Conservation (phyloP, 2,888 invertebrate species). For the Hymenopus coronatus region DNA sequence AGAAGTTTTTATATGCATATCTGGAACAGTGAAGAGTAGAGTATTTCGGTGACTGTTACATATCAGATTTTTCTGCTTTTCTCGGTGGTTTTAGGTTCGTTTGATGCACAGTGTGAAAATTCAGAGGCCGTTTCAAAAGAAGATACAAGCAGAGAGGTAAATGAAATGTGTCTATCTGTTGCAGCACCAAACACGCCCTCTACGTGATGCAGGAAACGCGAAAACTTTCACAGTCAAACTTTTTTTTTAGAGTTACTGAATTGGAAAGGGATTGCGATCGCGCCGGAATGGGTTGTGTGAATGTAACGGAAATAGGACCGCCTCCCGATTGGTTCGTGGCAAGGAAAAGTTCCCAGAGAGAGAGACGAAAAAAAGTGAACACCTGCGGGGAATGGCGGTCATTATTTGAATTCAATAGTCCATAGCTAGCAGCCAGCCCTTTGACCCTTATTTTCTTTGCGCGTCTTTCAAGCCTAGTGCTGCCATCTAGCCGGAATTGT, state of each 20-base stretch:
- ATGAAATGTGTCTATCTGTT: not conserved
- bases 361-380: not conserved
- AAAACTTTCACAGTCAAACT: not conserved
- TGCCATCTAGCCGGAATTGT: not conserved
- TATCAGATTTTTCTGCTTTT: no score
- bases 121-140: not conserved
- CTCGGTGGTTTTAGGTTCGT: no score
- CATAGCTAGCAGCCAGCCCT: not conserved
- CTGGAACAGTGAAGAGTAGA: no score
- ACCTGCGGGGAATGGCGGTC: not conserved
- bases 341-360: not conserved
- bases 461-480: not conserved
- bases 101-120: no score
- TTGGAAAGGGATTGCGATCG: not conserved
- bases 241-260: not conserved
- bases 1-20: no score
- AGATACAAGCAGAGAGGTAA: not conserved
- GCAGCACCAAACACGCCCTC: no score
- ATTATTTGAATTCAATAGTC: not conserved
- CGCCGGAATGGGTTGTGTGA: not conserved
- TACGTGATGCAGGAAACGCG: not conserved
- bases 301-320: not conserved
- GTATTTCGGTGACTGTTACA: no score
- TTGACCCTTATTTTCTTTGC: not conserved
- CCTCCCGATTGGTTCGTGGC: not conserved